Evolutionary conservation across 2,797 vertebrate species (phyloP).

Genomic region (Poeciliopsis infans): DNA sequence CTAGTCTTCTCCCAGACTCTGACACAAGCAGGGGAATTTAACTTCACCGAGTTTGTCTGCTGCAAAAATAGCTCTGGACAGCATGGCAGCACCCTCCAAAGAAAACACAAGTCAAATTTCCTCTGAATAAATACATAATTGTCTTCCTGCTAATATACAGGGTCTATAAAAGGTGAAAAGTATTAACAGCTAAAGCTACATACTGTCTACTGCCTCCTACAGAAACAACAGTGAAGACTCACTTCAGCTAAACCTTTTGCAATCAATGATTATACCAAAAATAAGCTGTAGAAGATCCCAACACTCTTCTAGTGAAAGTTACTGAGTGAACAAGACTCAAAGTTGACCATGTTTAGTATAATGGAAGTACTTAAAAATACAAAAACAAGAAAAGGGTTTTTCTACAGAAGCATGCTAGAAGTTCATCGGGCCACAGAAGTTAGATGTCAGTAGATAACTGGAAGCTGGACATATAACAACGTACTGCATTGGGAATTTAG

Average conservation of each 20-base stretch:
- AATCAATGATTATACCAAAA: neutral
- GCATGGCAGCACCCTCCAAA: slow-evolving; percentile 29
- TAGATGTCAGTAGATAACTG: neutral
- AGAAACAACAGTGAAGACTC: neutral
- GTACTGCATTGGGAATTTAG: neutral
- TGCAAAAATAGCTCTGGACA: slow-evolving; percentile 71
- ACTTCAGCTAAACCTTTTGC: neutral
- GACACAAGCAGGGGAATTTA: slow-evolving; percentile 83
- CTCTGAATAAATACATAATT: neutral
- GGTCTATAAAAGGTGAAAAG: neutral
- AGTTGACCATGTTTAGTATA: neutral
- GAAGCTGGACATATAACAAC: neutral
- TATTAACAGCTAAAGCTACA: neutral
- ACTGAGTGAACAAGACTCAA: neutral
- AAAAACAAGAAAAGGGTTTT: neutral
- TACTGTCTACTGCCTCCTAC: neutral
- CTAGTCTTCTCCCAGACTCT: slow-evolving; percentile 75
- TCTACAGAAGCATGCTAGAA: neutral
- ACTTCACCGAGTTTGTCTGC: slow-evolving; percentile 55
- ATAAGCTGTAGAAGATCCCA: neutral
- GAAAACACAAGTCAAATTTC: neutral
- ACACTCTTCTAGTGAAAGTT: neutral
- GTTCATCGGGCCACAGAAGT: neutral
- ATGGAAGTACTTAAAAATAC: neutral
- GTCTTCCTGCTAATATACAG: neutral